A percentile compares a stretch with the other conserved stretches of the same genome.
Evolutionary conservation across 2,113 vertebrate genomes (phyloP).

Genomic region (Xenus cinereus): DNA sequence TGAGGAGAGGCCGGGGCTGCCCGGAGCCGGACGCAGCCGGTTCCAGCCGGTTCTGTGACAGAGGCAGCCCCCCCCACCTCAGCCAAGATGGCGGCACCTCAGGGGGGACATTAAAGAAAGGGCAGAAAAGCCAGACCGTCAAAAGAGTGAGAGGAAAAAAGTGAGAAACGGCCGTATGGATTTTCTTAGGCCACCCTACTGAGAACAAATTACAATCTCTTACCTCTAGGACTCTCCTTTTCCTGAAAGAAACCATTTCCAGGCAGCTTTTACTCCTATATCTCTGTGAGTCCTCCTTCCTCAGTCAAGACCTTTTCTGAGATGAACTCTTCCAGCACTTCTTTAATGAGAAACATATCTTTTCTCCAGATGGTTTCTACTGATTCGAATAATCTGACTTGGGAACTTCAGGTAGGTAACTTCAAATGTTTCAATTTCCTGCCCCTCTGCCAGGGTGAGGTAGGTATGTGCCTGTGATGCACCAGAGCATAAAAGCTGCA

Average conservation of each 20-base stretch:
- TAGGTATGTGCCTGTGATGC: background rate
- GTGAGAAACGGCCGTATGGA: background rate
- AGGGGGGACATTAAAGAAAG: background rate
- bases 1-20: background rate
- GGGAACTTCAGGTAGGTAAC: background rate
- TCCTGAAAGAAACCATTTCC: background rate
- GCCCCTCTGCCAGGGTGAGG: background rate
- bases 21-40: fast-evolving
- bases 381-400: background rate
- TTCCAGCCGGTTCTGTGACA: background rate
- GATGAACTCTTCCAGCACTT: background rate
- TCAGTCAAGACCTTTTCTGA: background rate
- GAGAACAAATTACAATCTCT: background rate
- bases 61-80: too few relatives aligned
- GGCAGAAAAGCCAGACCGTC: background rate
- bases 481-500: background rate
- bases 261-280: background rate
- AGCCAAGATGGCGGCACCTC: background rate
- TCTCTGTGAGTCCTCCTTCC: background rate
- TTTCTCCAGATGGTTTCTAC: background rate
- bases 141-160: background rate
- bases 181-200: background rate
- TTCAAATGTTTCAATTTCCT: background rate
- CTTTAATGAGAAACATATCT: background rate
- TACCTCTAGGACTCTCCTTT: background rate